A percentile compares a stretch with the other conserved stretches of the same genome.
These are phyloP conservation scores for Cynodonichthys magdalenae DNA, from an alignment of 2,797 vertebrate genomes.

Conservation along the genomic window DNA sequence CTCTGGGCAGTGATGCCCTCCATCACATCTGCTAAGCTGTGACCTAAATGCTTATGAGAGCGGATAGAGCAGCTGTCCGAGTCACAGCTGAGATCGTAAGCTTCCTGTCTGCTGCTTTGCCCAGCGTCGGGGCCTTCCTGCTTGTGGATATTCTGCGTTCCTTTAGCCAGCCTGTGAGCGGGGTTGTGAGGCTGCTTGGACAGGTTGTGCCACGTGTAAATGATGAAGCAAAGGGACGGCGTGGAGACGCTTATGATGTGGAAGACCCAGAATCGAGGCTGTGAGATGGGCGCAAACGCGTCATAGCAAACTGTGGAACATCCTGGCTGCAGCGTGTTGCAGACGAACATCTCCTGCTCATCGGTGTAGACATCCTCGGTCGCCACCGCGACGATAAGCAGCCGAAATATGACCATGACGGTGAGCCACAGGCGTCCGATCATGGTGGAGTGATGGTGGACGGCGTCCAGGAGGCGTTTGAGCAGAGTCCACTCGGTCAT, in stretches of 20 bases:
- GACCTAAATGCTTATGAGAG: conserved; percentile 79
- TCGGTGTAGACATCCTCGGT: conserved; percentile 95
- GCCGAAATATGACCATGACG: conserved; percentile 91
- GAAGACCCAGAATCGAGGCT: conserved; percentile 97
- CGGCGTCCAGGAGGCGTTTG: conserved; percentile 93
- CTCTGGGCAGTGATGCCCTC: conserved; percentile 63
- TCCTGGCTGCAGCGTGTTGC: conserved; percentile 93
- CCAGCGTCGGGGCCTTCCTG: conserved; percentile 47
- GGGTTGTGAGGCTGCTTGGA: conserved; percentile 75
- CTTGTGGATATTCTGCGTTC: conserved; percentile 18
- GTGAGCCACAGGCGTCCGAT: conserved; percentile 97
- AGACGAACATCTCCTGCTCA: conserved; percentile 95
- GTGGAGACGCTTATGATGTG: conserved; percentile 95
- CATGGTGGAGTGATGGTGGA: conserved; percentile 97
- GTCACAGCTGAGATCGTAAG: conserved; percentile 77
- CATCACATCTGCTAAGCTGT: conserved; percentile 75
- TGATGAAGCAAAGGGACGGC: conserved; percentile 91
- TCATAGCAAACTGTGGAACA: conserved; percentile 96
- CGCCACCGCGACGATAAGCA: conserved; percentile 92
- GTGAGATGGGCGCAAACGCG: conserved; percentile 92
- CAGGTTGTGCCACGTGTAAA: conserved; percentile 95
- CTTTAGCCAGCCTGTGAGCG: conserved; percentile 40
- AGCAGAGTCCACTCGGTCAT: conserved; percentile 94
- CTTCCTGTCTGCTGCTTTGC: conserved; percentile 41
- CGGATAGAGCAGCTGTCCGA: conserved; percentile 85